Percentiles rank a stretch among this genome's conserved stretches.
Evolutionary conservation across 2,113 vertebrate species (phyloP).

Genomic region (Cebidichthys violaceus): DNA sequence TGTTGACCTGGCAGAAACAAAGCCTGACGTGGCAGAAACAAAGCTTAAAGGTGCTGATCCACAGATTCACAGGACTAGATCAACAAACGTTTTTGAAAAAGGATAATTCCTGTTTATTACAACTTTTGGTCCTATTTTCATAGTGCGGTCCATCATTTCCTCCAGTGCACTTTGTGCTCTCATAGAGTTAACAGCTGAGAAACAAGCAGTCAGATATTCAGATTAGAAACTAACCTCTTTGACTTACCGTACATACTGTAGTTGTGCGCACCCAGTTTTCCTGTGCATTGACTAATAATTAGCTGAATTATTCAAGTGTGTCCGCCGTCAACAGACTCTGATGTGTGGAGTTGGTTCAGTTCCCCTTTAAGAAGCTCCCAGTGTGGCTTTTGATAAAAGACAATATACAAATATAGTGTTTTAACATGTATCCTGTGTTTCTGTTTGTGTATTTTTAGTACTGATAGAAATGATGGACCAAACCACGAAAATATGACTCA

Average conservation of each 20-base stretch:
- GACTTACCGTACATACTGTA: neutral
- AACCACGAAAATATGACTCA: neutral
- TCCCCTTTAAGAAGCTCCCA: neutral
- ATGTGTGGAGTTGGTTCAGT: neutral
- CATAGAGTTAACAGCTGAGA: neutral
- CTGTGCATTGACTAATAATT: too few relatives aligned
- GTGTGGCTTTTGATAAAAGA: neutral
- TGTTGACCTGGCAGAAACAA: neutral
- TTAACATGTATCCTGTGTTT: neutral
- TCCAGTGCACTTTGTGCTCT: neutral
- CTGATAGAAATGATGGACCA: neutral
- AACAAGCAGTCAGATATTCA: neutral
- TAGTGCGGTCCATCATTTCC: neutral
- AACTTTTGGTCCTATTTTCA: neutral
- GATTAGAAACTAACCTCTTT: neutral
- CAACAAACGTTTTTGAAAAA: neutral
- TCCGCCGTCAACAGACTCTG: too few relatives aligned
- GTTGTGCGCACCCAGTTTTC: neutral
- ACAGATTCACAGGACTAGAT: neutral
- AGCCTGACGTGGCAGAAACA: too few relatives aligned
- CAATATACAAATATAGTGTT: neutral
- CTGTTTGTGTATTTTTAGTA: neutral
- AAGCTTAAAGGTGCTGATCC: too few relatives aligned
- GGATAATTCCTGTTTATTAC: slow-evolving; percentile 6
- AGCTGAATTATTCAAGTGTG: neutral